Conservation (phyloP, 2,888 invertebrate genomes). For the Dicyrtomina minuta region DNA sequence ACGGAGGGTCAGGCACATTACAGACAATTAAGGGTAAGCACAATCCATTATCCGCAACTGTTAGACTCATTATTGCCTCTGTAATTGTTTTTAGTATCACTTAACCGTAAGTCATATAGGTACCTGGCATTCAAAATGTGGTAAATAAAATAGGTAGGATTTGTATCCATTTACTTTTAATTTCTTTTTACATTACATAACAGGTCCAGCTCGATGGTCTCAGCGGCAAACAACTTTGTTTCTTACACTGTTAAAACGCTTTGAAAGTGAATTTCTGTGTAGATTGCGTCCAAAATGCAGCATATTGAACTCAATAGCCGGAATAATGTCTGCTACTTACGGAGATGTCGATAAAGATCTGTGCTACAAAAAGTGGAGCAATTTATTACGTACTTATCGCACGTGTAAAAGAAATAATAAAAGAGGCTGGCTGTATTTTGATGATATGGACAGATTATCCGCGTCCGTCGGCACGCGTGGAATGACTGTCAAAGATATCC, state of each 20-base stretch:
- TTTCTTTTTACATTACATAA: no score
- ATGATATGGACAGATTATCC: background rate
- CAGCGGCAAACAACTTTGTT: background rate
- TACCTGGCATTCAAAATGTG: no score
- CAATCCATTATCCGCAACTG: no score
- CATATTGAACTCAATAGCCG: slow-evolving; percentile 6
- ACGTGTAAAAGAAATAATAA: background rate
- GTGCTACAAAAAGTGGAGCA: slow-evolving; percentile 13
- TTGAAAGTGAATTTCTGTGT: slow-evolving; percentile 1
- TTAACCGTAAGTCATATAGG: no score
- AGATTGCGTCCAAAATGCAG: background rate
- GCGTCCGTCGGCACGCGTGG: background rate
- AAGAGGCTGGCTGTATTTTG: background rate
- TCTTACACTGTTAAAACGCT: background rate
- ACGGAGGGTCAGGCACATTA: no score
- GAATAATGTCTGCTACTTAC: background rate
- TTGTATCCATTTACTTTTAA: no score
- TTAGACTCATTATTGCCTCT: no score
- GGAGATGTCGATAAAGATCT: background rate
- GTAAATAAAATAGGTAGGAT: no score
- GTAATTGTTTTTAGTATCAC: no score
- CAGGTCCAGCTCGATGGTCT: background rate
- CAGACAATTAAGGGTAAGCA: no score
- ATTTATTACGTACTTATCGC: background rate
- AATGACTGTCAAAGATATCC: background rate